A percentile compares a stretch with the other conserved stretches of the same genome.
Conservation (phyloP, 2,888 invertebrate genomes). For the Brachynemurus nebulosus region DNA sequence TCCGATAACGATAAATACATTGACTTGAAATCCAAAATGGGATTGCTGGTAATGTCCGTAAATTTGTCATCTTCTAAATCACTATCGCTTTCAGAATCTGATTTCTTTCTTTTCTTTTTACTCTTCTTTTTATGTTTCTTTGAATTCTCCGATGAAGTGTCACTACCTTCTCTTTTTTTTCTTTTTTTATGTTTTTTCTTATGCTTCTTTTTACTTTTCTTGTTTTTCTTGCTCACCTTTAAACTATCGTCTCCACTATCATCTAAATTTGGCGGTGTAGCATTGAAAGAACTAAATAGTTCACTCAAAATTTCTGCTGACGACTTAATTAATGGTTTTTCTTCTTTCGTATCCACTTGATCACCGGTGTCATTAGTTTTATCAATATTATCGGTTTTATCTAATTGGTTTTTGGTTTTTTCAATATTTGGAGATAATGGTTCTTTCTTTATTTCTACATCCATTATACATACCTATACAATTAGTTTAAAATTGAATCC, state of each 20-base stretch:
- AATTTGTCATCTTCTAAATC: slow-evolving; percentile 4
- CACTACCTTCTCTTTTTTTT: slow-evolving; percentile 27
- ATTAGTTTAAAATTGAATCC: no score
- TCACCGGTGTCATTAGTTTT: slow-evolving; percentile 3
- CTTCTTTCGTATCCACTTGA: no score
- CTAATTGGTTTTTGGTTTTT: no score
- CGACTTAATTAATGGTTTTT: slow-evolving; percentile 38
- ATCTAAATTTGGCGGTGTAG: slow-evolving; percentile 43
- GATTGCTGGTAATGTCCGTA: neutral
- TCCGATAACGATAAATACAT: neutral
- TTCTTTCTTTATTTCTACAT: no score
- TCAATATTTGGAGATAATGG: no score
- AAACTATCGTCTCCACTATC: slow-evolving; percentile 23
- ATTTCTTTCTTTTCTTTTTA: slow-evolving; percentile 33
- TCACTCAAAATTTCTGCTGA: slow-evolving; percentile 73
- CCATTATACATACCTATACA: no score
- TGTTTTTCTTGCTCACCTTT: slow-evolving; percentile 36
- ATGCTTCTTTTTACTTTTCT: slow-evolving; percentile 46
- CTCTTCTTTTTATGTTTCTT: slow-evolving; percentile 22
- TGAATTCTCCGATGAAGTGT: slow-evolving; percentile 18
- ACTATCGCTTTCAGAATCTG: slow-evolving; percentile 12
- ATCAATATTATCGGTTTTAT: no score
- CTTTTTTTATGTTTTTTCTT: slow-evolving; percentile 42
- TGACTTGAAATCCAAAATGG: neutral
- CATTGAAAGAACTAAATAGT: slow-evolving; percentile 64